Conservation (phyloP, 2,113 vertebrate genomes). For the Sylvietta virens region DNA sequence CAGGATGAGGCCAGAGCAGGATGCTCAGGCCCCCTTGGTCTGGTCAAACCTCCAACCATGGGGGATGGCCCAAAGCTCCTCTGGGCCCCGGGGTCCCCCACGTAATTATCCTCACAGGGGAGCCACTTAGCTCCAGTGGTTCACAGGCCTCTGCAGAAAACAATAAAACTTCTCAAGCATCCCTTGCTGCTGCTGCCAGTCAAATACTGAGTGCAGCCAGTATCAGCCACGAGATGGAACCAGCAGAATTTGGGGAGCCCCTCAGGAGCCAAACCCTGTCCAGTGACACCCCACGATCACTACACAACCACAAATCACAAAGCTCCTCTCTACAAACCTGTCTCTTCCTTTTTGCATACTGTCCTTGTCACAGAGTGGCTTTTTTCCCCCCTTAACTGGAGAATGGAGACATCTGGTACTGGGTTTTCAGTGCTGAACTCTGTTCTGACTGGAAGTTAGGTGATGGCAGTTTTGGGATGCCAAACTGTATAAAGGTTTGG, state of each 20-base stretch:
- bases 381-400: not conserved
- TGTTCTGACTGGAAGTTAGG: not conserved
- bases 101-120: too few relatives aligned
- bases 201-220: not conserved
- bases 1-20: not conserved
- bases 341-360: rapidly evolving
- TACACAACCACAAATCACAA: not conserved
- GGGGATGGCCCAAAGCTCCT: not conserved
- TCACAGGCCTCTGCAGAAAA: not conserved
- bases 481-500: not conserved
- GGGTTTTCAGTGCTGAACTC: not conserved
- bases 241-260: not conserved
- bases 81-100: not conserved
- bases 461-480: not conserved
- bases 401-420: not conserved
- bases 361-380: not conserved
- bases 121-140: not conserved
- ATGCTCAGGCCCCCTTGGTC: not conserved
- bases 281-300: not conserved
- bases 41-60: not conserved
- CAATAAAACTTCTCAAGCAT: not conserved
- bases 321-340: not conserved
- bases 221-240: not conserved
- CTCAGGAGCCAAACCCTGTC: not conserved
- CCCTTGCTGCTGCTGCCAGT: not conserved